Conservation (phyloP, 2,113 vertebrate genomes). For the Neoarius graeffei region DNA sequence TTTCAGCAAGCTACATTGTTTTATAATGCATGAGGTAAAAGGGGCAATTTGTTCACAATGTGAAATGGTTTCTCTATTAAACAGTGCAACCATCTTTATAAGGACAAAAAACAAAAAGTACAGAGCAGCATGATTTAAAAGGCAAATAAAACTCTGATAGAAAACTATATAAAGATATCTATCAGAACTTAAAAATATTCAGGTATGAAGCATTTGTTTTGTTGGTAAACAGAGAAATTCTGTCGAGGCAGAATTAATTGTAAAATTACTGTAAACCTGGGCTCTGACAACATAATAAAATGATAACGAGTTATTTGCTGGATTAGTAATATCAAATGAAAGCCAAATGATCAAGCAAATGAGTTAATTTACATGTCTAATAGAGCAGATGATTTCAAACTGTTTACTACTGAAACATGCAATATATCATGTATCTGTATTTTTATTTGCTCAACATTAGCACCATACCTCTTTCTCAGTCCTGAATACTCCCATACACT, state of each 20-base stretch:
- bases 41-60: conserved; percentile 42
- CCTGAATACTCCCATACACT: background rate
- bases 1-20: conserved; percentile 37
- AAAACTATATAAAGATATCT: background rate
- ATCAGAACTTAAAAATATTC: background rate
- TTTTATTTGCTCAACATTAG: background rate
- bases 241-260: background rate
- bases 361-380: conserved; percentile 3
- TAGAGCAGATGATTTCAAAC: background rate
- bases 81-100: conserved; percentile 37
- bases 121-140: background rate
- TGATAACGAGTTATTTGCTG: background rate
- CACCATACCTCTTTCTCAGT: background rate
- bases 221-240: background rate
- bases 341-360: background rate
- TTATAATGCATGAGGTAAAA: conserved; percentile 50
- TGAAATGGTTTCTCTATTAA: conserved; percentile 46
- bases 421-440: background rate
- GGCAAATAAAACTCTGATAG: background rate
- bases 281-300: background rate
- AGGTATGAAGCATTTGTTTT: background rate
- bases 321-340: background rate
- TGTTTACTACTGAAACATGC: background rate
- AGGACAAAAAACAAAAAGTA: conserved; percentile 6
- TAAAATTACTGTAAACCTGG: background rate